Conservation (phyloP, 2,113 vertebrate species). For the Muntiacus reevesi region DNA sequence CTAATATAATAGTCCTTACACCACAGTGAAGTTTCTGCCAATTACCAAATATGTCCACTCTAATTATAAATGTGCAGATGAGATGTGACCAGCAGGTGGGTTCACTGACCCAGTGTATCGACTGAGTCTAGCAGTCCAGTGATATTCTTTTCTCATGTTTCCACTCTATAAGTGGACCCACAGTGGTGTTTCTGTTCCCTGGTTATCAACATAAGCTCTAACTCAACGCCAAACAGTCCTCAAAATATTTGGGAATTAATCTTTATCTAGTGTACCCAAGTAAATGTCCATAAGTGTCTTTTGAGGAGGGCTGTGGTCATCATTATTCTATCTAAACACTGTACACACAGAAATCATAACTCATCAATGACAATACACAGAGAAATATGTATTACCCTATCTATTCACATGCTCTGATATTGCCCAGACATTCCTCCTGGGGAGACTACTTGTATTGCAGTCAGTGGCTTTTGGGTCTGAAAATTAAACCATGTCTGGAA, state of each 20-base stretch:
- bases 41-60: not conserved
- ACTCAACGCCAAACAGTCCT: not conserved
- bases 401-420: not conserved
- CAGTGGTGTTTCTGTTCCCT: not conserved
- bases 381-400: not conserved
- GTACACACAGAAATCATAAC: not conserved
- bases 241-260: not conserved
- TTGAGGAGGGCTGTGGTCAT: not conserved
- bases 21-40: not conserved
- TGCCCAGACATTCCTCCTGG: not conserved
- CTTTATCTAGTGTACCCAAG: not conserved
- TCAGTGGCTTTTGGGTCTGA: not conserved
- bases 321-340: not conserved
- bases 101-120: not conserved
- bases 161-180: not conserved
- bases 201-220: not conserved
- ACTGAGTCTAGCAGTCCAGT: not conserved
- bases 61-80: not conserved
- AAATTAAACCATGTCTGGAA: not conserved
- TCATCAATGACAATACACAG: not conserved
- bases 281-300: not conserved
- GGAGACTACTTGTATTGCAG: not conserved
- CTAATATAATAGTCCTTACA: not conserved
- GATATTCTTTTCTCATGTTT: not conserved
- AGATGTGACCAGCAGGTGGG: not conserved